A percentile compares a stretch with the other conserved stretches of the same genome.
Evolutionary conservation across 2,113 vertebrate species (phyloP).

Genomic region (Pseudorasbora parva): DNA sequence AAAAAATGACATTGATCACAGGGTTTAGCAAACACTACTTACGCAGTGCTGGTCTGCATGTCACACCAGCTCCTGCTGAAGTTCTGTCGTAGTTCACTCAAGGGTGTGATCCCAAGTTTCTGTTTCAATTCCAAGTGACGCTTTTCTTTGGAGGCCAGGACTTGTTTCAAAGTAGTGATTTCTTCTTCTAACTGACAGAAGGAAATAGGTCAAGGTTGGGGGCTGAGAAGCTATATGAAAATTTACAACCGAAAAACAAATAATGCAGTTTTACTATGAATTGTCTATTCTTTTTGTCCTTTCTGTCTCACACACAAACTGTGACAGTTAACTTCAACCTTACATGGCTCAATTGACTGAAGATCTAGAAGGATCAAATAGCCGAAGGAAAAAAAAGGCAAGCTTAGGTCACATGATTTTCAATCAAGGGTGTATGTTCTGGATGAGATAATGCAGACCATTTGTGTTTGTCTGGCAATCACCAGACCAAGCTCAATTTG

Average conservation of each 20-base stretch:
- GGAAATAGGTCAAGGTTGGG: conserved; percentile 15
- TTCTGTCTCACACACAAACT: neutral
- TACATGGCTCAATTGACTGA: neutral
- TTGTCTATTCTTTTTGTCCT: neutral
- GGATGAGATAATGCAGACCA: neutral
- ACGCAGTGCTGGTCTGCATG: conserved; percentile 93
- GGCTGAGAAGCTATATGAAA: neutral
- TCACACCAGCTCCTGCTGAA: conserved; percentile 93
- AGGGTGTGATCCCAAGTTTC: conserved; percentile 87
- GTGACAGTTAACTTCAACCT: conserved; percentile 4
- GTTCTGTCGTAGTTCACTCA: conserved; percentile 90
- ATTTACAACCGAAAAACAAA: no score
- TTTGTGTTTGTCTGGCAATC: no score
- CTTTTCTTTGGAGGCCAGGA: conserved; percentile 92
- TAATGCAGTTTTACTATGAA: neutral
- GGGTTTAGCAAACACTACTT: conserved; percentile 64
- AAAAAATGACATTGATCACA: neutral
- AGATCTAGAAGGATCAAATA: conserved; percentile 2
- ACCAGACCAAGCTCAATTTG: no score
- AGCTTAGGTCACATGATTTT: conserved; percentile 8
- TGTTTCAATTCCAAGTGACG: conserved; percentile 89
- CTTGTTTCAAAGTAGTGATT: conserved; percentile 91
- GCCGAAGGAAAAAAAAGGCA: neutral
- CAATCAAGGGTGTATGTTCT: neutral
- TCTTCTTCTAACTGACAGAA: conserved; percentile 89